Evolutionary conservation across 2,888 invertebrate genomes (phyloP).

Genomic region (Zelleria hepariella): DNA sequence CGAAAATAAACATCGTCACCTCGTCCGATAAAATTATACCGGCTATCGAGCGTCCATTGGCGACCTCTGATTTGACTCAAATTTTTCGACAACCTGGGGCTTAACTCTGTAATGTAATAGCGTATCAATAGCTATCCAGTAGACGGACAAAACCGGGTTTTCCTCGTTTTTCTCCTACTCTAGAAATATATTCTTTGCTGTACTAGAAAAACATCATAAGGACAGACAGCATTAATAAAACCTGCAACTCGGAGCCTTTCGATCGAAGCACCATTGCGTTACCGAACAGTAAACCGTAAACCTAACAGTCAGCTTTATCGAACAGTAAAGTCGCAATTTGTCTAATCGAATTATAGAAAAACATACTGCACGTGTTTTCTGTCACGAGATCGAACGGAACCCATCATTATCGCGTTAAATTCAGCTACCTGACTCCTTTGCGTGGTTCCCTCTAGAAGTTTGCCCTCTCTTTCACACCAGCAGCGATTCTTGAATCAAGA

Average conservation of each 20-base stretch:
- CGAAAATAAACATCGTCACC: background rate
- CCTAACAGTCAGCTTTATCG: no score
- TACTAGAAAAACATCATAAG: no score
- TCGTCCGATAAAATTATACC: background rate
- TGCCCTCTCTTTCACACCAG: background rate
- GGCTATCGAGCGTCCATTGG: background rate
- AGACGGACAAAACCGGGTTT: no score
- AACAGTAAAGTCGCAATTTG: background rate
- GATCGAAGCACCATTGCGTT: no score
- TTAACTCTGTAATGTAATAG: no score
- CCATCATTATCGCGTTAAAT: background rate
- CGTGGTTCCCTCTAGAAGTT: background rate
- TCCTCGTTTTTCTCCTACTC: no score
- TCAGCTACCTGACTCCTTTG: conserved; percentile 1
- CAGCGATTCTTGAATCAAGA: background rate
- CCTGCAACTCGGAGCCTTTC: no score
- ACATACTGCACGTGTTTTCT: background rate
- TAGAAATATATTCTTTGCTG: no score
- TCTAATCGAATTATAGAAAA: background rate
- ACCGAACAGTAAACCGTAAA: no score
- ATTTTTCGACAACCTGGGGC: no score
- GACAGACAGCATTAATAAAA: no score
- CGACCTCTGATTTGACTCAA: background rate
- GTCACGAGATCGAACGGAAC: background rate
- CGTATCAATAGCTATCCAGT: no score